Percentiles rank a stretch among this genome's conserved stretches.
phyloP scores from a whole-genome alignment of 92 coral and sea anemone genomes.

The Paramuricea clavata region DNA sequence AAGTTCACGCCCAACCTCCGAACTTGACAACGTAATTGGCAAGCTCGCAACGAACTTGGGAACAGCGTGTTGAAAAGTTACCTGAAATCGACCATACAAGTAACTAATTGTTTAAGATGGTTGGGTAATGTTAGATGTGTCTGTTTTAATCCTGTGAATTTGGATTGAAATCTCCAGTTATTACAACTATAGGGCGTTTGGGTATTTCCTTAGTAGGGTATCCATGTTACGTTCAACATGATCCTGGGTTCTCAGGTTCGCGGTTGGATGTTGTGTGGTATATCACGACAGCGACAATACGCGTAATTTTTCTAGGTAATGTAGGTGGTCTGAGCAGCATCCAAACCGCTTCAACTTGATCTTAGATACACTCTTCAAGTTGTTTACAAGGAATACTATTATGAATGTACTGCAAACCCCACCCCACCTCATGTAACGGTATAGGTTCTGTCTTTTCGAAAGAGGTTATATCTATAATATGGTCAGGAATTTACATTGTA shows the following conservation, averaged over 20 bases:
- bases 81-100: no score
- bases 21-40: no score
- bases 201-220: slow-evolving; percentile 16
- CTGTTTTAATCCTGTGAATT: no score
- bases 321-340: not conserved
- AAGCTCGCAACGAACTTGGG: no score
- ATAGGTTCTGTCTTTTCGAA: not conserved
- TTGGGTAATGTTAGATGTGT: no score
- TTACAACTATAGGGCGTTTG: slow-evolving; percentile 35
- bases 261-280: no score
- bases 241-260: not conserved
- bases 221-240: slow-evolving; percentile 27
- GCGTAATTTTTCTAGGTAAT: not conserved
- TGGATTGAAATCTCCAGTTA: no score
- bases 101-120: no score
- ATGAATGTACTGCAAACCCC: not conserved
- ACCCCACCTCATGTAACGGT: not conserved
- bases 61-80: no score
- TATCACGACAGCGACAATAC: not conserved
- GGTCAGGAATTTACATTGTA: not conserved
- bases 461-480: not conserved
- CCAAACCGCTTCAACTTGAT: no score
- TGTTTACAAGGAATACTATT: not conserved
- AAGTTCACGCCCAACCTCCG: no score
- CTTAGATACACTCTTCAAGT: not conserved